These are phyloP conservation scores for Enteromius mattozi DNA, from an alignment of 2,797 vertebrate genomes.

Conservation along the genomic window DNA sequence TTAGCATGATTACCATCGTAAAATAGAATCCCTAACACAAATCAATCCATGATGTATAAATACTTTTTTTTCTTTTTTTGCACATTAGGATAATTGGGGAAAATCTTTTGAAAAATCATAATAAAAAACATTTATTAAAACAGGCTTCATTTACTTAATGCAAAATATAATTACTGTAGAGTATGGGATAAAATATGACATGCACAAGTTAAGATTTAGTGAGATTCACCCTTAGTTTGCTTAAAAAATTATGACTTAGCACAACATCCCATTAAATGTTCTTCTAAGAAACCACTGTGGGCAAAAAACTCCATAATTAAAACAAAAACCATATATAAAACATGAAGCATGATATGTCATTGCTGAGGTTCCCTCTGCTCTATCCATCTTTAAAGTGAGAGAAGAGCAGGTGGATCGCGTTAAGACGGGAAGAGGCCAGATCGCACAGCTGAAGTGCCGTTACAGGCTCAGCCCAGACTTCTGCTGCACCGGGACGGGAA, in stretches of 20 bases:
- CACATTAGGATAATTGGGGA: background rate
- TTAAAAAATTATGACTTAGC: background rate
- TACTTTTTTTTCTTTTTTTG: background rate
- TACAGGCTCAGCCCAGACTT: slow-evolving; percentile 57
- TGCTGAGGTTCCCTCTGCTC: slow-evolving; percentile 46
- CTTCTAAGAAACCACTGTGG: background rate
- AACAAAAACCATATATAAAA: slow-evolving; percentile 2
- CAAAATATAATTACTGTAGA: background rate
- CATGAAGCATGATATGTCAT: slow-evolving; percentile 36
- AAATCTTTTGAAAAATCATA: background rate
- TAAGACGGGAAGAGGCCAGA: slow-evolving; percentile 41
- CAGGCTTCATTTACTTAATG: background rate
- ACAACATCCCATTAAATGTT: slow-evolving; percentile 21
- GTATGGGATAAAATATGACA: background rate
- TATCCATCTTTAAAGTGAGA: slow-evolving; percentile 37
- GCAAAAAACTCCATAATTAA: background rate
- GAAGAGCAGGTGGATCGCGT: slow-evolving; percentile 44
- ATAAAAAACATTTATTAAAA: background rate
- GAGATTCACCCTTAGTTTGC: background rate
- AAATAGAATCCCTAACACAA: background rate
- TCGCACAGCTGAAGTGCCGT: slow-evolving; percentile 57
- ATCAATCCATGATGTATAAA: background rate
- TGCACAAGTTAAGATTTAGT: background rate
- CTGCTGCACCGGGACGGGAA: slow-evolving; percentile 45
- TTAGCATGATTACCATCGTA: background rate